A percentile compares a stretch with the other conserved stretches of the same genome.
Evolutionary conservation across 2,888 invertebrate genomes (phyloP).

Genomic region (Aleiodes testaceus): DNA sequence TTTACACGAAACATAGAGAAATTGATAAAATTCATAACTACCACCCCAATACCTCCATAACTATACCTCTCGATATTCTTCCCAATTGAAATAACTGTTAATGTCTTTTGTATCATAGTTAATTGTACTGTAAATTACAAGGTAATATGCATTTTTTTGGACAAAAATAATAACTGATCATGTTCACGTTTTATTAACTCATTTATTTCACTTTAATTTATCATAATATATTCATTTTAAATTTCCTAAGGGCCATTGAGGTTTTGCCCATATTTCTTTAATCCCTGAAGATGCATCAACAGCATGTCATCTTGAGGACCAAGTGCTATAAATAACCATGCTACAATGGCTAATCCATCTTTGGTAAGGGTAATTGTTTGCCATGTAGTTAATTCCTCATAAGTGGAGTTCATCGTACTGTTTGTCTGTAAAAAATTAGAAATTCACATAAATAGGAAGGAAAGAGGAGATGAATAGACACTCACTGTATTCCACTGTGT

Average conservation of each 20-base stretch:
- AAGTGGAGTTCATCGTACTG: conserved; percentile 45
- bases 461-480: neutral
- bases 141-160: conserved; percentile 67
- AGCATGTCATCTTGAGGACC: conserved; percentile 65
- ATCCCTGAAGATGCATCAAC: conserved; percentile 60
- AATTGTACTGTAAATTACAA: conserved; percentile 67
- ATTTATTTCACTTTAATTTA: conserved; percentile 24
- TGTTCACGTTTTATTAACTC: conserved; percentile 60
- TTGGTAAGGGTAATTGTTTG: conserved; percentile 62
- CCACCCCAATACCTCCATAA: conserved; percentile 53
- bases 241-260: conserved; percentile 1
- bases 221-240: conserved; percentile 2
- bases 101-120: conserved; percentile 70
- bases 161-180: conserved; percentile 70
- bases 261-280: conserved; percentile 60
- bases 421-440: conserved; percentile 46
- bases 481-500: conserved; percentile 49
- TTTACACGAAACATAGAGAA: no score
- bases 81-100: conserved; percentile 61
- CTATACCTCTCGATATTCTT: conserved; percentile 57
- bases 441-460: neutral
- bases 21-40: no score
- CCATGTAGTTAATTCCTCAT: conserved; percentile 60
- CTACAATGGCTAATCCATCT: conserved; percentile 62
- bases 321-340: conserved; percentile 66